phyloP scores from a whole-genome alignment of 2,797 vertebrate species.

The Hoplostethus atlanticus region DNA sequence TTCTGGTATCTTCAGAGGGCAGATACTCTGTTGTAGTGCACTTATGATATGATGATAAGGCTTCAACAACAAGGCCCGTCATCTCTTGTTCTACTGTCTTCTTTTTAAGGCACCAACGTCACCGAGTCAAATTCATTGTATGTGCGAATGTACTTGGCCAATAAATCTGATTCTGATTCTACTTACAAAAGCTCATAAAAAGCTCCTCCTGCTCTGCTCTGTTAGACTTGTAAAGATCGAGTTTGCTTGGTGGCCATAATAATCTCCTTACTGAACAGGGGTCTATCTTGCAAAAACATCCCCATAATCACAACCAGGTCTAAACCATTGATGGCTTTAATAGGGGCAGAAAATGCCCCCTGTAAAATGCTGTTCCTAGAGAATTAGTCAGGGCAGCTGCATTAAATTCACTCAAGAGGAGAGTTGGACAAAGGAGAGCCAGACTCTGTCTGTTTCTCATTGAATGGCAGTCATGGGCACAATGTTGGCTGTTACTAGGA shows the following conservation, averaged over 20 bases:
- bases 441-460: slow-evolving; percentile 10
- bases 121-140: too few relatives aligned
- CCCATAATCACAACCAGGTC: slow-evolving; percentile 12
- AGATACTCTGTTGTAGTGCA: not conserved
- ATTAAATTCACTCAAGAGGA: slow-evolving; percentile 32
- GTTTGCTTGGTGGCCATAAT: not conserved
- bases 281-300: slow-evolving; percentile 3
- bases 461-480: slow-evolving; percentile 12
- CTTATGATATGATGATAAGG: slow-evolving; percentile 5
- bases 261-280: not conserved
- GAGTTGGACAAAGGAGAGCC: slow-evolving; percentile 12
- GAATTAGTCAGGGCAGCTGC: slow-evolving; percentile 32
- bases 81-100: not conserved
- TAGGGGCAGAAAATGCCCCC: not conserved
- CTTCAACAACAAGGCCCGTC: not conserved
- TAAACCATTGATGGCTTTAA: slow-evolving; percentile 20
- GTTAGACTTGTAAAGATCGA: not conserved
- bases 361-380: slow-evolving; percentile 41
- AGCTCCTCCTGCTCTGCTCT: not conserved
- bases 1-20: slow-evolving; percentile 4
- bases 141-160: too few relatives aligned
- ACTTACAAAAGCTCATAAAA: slow-evolving; percentile 18
- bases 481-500: not conserved
- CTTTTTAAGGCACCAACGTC: too few relatives aligned
- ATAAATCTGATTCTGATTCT: not conserved